Conservation (phyloP, 2,113 vertebrate species). For the Embiotoca jacksoni region DNA sequence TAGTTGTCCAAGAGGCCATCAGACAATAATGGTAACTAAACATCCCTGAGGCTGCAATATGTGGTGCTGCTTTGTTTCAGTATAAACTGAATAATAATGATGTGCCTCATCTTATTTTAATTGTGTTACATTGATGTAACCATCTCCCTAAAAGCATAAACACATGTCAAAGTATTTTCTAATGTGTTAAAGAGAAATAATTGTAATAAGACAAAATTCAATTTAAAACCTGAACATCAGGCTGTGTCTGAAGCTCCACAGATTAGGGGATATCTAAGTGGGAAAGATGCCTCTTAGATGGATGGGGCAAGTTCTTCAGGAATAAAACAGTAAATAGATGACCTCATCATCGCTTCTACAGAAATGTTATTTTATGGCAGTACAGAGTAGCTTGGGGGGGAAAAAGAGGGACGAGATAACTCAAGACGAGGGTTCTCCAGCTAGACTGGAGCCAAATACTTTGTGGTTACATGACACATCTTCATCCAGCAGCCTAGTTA, state of each 20-base stretch:
- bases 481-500: background rate
- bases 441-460: slow-evolving; percentile 18
- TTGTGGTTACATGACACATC: background rate
- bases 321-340: background rate
- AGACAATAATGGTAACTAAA: background rate
- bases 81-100: background rate
- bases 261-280: background rate
- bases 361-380: background rate
- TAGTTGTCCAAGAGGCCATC: background rate
- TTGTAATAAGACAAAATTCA: background rate
- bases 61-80: background rate
- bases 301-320: background rate
- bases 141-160: slow-evolving; percentile 19
- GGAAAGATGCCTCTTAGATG: background rate
- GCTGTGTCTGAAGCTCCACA: background rate
- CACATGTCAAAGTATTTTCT: background rate
- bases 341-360: background rate
- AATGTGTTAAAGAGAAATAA: background rate
- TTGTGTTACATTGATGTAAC: slow-evolving; percentile 4
- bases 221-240: background rate
- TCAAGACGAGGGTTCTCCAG: slow-evolving; percentile 3
- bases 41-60: background rate
- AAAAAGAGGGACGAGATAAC: slow-evolving; percentile 12
- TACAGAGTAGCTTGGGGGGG: background rate
- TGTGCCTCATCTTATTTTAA: slow-evolving; percentile 9